Evolutionary conservation across 2,113 vertebrate species (phyloP).

Genomic region (Eublepharis macularius): DNA sequence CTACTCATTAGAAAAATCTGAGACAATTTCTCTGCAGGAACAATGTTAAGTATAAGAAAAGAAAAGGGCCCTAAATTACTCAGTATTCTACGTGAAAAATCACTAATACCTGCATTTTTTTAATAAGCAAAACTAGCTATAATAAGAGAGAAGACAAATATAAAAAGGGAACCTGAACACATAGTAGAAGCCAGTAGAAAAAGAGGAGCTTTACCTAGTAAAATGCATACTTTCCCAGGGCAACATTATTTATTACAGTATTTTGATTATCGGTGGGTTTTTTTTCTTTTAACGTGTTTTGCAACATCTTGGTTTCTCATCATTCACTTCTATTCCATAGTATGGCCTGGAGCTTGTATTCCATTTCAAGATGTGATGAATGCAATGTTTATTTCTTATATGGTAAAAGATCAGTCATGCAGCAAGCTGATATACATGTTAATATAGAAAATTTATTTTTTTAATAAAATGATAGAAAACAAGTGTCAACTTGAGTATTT

Average conservation of each 20-base stretch:
- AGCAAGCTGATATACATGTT: constrained; percentile 63
- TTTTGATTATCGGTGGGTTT: constrained; percentile 39
- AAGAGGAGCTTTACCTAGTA: background rate
- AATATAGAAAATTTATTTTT: constrained; percentile 67
- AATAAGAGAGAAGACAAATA: constrained; percentile 2
- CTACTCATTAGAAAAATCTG: background rate
- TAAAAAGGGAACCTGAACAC: constrained; percentile 1
- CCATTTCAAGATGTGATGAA: constrained; percentile 61
- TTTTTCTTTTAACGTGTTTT: constrained; percentile 33
- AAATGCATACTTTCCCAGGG: constrained; percentile 3
- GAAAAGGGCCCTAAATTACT: background rate
- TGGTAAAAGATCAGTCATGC: constrained; percentile 52
- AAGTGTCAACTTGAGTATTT: constrained; percentile 60
- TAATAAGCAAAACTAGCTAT: background rate
- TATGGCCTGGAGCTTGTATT: constrained; percentile 59
- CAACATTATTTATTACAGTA: constrained; percentile 20
- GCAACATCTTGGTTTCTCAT: constrained; percentile 53
- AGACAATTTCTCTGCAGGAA: too few species aligned
- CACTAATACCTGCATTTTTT: background rate
- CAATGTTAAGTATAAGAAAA: background rate
- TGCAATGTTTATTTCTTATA: constrained; percentile 56
- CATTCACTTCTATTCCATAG: constrained; percentile 49
- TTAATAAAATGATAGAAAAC: constrained; percentile 71
- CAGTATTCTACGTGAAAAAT: background rate
- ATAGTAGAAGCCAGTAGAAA: background rate